Evolutionary conservation across 2,797 vertebrate species (phyloP).

Genomic region (Leuciscus waleckii): DNA sequence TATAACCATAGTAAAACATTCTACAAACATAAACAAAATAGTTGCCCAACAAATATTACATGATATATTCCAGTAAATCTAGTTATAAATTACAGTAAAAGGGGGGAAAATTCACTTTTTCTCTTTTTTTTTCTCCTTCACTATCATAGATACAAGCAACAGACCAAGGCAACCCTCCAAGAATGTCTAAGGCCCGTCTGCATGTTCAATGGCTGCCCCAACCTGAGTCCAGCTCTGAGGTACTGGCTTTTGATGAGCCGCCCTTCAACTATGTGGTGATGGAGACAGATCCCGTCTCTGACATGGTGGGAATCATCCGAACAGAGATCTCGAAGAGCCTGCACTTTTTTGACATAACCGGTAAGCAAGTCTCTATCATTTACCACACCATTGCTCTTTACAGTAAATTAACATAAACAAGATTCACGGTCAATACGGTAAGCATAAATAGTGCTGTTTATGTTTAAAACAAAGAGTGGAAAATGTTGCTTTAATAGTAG

Average conservation of each 20-base stretch:
- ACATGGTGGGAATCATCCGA: slow-evolving; percentile 95
- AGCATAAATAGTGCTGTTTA: not conserved
- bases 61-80: not conserved
- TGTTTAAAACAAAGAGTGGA: not conserved
- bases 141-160: slow-evolving; percentile 86
- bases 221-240: slow-evolving; percentile 77
- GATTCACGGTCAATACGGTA: not conserved
- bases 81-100: not conserved
- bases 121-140: not conserved
- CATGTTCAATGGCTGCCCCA: slow-evolving; percentile 88
- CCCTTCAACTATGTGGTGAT: slow-evolving; percentile 91
- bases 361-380: slow-evolving; percentile 70
- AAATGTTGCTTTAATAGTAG: not conserved
- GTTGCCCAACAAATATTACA: not conserved
- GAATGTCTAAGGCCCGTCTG: slow-evolving; percentile 85
- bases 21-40: not conserved
- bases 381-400: not conserved
- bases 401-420: slow-evolving; percentile 10
- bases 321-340: slow-evolving; percentile 83
- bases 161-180: slow-evolving; percentile 83
- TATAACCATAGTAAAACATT: not conserved
- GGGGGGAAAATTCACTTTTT: not conserved
- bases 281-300: slow-evolving; percentile 93
- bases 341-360: slow-evolving; percentile 90
- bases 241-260: slow-evolving; percentile 87